Base-by-base conservation (phyloP, 2,888 invertebrate genomes). In the Campoplex capitator region DNA sequence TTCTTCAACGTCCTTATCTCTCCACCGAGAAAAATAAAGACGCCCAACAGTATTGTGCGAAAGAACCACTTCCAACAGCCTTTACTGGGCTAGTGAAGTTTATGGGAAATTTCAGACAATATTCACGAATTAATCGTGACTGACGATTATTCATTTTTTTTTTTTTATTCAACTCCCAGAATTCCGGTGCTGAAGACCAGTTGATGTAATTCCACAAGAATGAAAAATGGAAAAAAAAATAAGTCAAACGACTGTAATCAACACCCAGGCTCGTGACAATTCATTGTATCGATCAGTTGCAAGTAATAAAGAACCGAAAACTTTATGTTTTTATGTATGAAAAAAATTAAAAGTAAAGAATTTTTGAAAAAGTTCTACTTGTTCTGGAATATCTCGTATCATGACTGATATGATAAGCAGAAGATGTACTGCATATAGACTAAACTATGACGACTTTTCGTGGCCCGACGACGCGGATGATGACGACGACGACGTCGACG, bases 1-100 rank as follows among this genome's bases (percentile, higher is more conserved):
- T 83, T 80, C 86, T 80, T 89, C 84, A 77, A 83, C 81, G 81
- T 81, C 38, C 68, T 38, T 23, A 45, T 84, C 87, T 67, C 76
- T 23, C n/a, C 42, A 38, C 18, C 13, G 42, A 58, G 79, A 86
- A 85, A 88, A 87, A 56, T 3, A 42, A 7, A 80, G 86, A 51
- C 58, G 32, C 81, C 84, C 77, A 80, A 91, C 90, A 90, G 91
- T 89, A 92, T 92, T 92, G 91, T 92, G 88, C 89, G 89, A 89
- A 90, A 91, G 91, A 91, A 89, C 90, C 89, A 70, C n/a, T 62
- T 86, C 35, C 35, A 75, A 67, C 65, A 65, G 67, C 73, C 77
- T 77, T 67, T 35, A 58, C 73, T 76, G 80, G 78, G 62, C 51
- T 54, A 4, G 54, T 67, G 48, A 38, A 75, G n/a, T 67, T 45